Evolutionary conservation across 2,888 invertebrate species (phyloP).

Genomic region (Troides aeacus): DNA sequence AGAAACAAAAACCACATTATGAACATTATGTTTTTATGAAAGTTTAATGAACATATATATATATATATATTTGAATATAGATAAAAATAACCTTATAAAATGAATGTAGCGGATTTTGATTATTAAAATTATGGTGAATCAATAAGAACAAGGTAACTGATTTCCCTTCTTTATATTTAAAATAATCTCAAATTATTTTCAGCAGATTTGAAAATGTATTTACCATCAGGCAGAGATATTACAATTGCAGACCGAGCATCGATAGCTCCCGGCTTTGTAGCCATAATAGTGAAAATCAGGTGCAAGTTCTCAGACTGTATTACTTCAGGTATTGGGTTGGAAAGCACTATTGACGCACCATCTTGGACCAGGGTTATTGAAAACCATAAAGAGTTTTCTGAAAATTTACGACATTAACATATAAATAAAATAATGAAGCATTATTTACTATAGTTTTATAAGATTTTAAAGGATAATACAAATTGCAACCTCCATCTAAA

Average conservation of each 20-base stretch:
- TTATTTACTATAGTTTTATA: too few relatives aligned
- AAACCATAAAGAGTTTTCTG: conserved; percentile 45
- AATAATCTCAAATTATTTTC: too few relatives aligned
- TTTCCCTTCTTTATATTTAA: too few relatives aligned
- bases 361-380: conserved; percentile 30
- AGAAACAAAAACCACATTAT: background rate
- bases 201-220: background rate
- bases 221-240: conserved; percentile 38
- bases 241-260: conserved; percentile 38
- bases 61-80: too few relatives aligned
- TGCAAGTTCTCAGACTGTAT: conserved; percentile 40
- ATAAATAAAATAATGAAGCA: too few relatives aligned
- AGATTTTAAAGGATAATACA: too few relatives aligned
- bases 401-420: conserved; percentile 22
- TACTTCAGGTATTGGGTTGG: conserved; percentile 36
- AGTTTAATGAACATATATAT: too few relatives aligned
- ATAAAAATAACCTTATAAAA: too few relatives aligned
- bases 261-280: conserved; percentile 33
- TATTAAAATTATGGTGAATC: too few relatives aligned
- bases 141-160: too few relatives aligned
- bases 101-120: too few relatives aligned
- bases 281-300: conserved; percentile 39
- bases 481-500: conserved; percentile 42
- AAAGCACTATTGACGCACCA: conserved; percentile 30
- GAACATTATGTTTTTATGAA: background rate